Evolutionary conservation across 2,797 vertebrate genomes (phyloP), one percentile per base, ranked within the genome.

Genomic region (Muscicapa comitata): DNA sequence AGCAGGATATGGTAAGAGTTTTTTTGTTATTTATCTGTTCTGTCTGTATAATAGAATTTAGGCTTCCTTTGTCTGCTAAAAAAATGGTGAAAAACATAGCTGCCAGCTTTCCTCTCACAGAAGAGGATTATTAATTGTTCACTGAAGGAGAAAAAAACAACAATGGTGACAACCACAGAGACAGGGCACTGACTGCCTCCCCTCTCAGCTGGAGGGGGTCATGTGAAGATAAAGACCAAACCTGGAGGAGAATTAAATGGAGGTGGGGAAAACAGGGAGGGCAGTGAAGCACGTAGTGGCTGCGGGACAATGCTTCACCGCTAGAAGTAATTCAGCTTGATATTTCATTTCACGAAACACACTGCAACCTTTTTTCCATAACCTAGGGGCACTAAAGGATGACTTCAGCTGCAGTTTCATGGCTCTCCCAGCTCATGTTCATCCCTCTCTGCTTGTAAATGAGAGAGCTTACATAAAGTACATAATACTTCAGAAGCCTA

Each of bases 281-380:
- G 55, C 65, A 96, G 58, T 50, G 72, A 94, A 94, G 86, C 31
- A 25, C 71, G 0, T 71, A 92, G 50, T 26, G 53, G 35, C 42
- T 93, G 84, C 0, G 17, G 72, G 75, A 72, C 31, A 57, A 9
- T 77, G 67, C 47, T 94, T 79, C 58, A 85, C 74, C 23, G 42
- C 81, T 87, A 95, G 57, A 94, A 93, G 65, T 89, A 93, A 95
- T 97, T 95, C 93, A 93, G 93, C 74, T 95, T 93, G 93, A 92
- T 96, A 95, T 95, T 96, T 89, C 84, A 92, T 94, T 96, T 89
- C 84, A 92, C 86, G 89, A 77, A 91, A 80, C 53, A 85, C 28
- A 92, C 67, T 48, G 68, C 68, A 95, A 85, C 59, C 70, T 84
- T 81, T 91, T 65, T 92, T 84, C 50, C 68, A 89, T 47, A 88